These are phyloP conservation scores for Enteromius anoplus DNA, from an alignment of 2,797 vertebrate genomes.

Conservation along the genomic window DNA sequence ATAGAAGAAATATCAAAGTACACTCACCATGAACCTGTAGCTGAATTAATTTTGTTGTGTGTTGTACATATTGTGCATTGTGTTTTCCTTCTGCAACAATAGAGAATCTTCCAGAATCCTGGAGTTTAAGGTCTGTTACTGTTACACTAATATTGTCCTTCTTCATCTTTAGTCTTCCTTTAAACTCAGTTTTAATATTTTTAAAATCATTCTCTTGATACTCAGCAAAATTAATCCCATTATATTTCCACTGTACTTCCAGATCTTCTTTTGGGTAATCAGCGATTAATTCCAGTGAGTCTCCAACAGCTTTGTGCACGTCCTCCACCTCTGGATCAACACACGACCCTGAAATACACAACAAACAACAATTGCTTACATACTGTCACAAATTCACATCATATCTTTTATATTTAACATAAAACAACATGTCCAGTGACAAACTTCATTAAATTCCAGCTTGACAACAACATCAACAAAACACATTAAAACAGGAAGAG, in stretches of 20 bases:
- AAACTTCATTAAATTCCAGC: not conserved
- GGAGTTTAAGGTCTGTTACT: not conserved
- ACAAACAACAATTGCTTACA: not conserved
- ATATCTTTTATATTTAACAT: not conserved
- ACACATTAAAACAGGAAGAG: not conserved
- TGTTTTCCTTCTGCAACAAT: rapidly evolving
- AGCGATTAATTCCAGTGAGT: not conserved
- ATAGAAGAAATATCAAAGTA: not conserved
- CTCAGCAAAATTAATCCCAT: not conserved
- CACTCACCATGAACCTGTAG: constrained; percentile 13
- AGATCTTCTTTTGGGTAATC: not conserved
- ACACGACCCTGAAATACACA: constrained; percentile 5
- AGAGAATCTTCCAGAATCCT: not conserved
- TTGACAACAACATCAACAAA: no score
- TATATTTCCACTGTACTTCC: not conserved
- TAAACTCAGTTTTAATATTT: rapidly evolving
- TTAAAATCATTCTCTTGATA: rapidly evolving
- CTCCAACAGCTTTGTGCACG: constrained; percentile 13
- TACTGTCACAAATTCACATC: not conserved
- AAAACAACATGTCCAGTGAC: not conserved
- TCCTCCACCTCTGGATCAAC: not conserved
- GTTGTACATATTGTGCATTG: no score
- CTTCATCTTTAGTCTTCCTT: not conserved
- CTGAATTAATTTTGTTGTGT: rapidly evolving
- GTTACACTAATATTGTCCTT: not conserved